phyloP scores from a whole-genome alignment of 2,113 vertebrate species.

The Parus major region DNA sequence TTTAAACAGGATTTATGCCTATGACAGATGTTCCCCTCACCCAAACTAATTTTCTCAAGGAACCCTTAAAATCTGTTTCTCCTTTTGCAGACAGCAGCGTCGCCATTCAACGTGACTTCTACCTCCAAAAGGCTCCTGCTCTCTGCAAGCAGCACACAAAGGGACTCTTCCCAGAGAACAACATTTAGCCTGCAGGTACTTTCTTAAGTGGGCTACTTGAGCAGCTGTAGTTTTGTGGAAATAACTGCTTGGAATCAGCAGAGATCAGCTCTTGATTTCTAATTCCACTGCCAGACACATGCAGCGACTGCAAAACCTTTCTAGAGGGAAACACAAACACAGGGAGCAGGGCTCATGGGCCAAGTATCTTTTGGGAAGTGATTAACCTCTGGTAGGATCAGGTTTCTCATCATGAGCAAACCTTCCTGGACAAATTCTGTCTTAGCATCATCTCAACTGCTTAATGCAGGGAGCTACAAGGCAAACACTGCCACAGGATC shows the following conservation, averaged over 20 bases:
- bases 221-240: background rate
- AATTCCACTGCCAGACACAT: background rate
- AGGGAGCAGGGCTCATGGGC: background rate
- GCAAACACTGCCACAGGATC: background rate
- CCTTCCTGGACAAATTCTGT: background rate
- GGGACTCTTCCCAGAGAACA: background rate
- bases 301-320: background rate
- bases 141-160: background rate
- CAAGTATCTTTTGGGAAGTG: background rate
- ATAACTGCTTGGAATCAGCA: background rate
- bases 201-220: slow-evolving; percentile 8
- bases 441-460: background rate
- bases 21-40: background rate
- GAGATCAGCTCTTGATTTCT: slow-evolving; percentile 1
- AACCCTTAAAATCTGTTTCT: background rate
- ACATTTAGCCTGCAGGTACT: background rate
- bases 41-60: background rate
- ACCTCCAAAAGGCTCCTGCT: background rate
- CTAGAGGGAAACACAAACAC: background rate
- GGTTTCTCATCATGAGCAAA: background rate
- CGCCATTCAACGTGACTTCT: background rate
- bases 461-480: background rate
- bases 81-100: background rate
- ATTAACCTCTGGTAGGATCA: background rate
- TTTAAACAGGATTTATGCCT: background rate